Conservation (phyloP, 1,140 invertebrate species). For the Drosophila athabasca region DNA sequence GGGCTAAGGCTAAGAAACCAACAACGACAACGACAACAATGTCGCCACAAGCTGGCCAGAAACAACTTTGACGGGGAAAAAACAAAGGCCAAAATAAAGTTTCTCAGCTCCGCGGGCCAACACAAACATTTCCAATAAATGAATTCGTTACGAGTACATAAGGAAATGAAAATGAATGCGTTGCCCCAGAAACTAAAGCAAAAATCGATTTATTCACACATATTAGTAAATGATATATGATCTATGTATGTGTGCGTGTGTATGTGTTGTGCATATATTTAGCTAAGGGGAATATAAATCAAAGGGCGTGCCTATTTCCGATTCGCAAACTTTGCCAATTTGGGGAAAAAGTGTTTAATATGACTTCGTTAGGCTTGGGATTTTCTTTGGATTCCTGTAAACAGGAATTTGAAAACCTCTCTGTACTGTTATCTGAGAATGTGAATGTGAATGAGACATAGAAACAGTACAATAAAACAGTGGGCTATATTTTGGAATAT, state of each 20-base stretch:
- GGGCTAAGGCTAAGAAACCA: slow-evolving; percentile 2
- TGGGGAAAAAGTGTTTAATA: not conserved
- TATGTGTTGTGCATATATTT: not conserved
- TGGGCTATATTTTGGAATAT: too few relatives aligned
- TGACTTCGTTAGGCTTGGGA: not conserved
- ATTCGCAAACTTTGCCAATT: not conserved
- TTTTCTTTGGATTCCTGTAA: not conserved
- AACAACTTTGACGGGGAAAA: slow-evolving; percentile 25
- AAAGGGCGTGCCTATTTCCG: too few relatives aligned
- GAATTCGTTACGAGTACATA: slow-evolving; percentile 55
- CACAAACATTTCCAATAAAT: slow-evolving; percentile 47
- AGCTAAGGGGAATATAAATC: slow-evolving; percentile 15
- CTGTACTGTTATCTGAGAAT: too few relatives aligned
- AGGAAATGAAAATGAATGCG: slow-evolving; percentile 35
- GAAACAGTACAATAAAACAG: too few relatives aligned
- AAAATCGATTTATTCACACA: slow-evolving; percentile 45
- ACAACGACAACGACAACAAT: slow-evolving; percentile 36
- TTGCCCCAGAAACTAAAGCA: slow-evolving; percentile 38
- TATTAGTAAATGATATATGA: slow-evolving; percentile 2
- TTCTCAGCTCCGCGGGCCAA: slow-evolving; percentile 27
- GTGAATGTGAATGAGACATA: too few relatives aligned
- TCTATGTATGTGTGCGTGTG: slow-evolving; percentile 18
- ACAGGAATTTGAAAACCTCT: too few relatives aligned
- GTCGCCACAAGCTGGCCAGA: slow-evolving; percentile 37
- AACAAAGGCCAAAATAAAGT: slow-evolving; percentile 22